Conservation (phyloP, 2,113 vertebrate species). For the Panthera uncia region DNA sequence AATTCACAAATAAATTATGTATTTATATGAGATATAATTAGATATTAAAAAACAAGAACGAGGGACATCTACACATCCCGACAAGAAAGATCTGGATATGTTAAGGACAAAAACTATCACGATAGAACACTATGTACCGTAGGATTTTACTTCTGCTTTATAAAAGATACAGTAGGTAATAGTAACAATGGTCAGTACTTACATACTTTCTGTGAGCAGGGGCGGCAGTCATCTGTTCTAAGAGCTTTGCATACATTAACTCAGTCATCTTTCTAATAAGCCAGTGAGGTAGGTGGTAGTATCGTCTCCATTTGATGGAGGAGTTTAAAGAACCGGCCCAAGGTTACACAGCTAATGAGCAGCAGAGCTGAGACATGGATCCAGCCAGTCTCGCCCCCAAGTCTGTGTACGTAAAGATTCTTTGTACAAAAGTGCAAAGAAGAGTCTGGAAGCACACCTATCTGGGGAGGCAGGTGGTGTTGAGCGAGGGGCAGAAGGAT, state of each 20-base stretch:
- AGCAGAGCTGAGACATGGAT: not conserved
- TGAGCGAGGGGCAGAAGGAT: rapidly evolving
- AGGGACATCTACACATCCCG: not conserved
- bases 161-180: not conserved
- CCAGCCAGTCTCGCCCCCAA: not conserved
- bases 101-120: not conserved
- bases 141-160: not conserved
- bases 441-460: not conserved
- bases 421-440: not conserved
- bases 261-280: not conserved
- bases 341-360: not conserved
- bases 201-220: too few species aligned
- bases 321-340: not conserved
- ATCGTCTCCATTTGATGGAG: not conserved
- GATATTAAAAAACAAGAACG: not conserved
- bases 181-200: not conserved
- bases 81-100: not conserved
- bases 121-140: not conserved
- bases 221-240: not conserved
- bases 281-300: rapidly evolving
- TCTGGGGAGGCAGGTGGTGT: not conserved
- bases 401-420: not conserved
- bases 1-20: too few species aligned
- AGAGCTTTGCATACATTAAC: not conserved
- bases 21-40: not conserved